Evolutionary conservation across 2,888 invertebrate genomes (phyloP), one percentile per base, ranked within the genome.

Genomic region (Scaptomyza tumidula): DNA sequence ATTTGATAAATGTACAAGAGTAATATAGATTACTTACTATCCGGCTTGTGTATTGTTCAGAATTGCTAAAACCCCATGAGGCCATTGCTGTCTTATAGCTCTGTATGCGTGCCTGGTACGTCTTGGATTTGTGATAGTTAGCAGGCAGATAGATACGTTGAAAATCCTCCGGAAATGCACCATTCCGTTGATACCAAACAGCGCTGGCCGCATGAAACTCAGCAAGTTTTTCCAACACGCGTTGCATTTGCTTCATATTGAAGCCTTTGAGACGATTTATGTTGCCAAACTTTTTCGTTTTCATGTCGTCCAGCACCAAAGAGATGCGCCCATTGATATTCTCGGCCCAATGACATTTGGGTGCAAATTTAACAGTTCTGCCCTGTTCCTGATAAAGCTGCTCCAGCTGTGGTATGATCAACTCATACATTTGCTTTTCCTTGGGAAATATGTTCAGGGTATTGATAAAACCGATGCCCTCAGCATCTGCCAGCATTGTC

Each of bases 131-230:
- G 29, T 88, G 76, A 75, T 91, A 91, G 61, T 91, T 91, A 52
- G 90, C 83, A 13, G 90, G 90, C 39, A 90, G 55, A 63, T 91
- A 90, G 4, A 76, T 87, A 6, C 89, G 86, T 29, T 90, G 82
- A 45, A 87, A 83, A 27, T 90, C 79, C 19, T 86, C 83, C 13
- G 89, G 87, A 66, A 82, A 89, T 14, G 85, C 57, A 5, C 91
- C 90, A 11, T 88, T 75, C 0, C 73, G 68, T 13, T 91, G 89
- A 4, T 86, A 74, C 63, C 88, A 81, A 6, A 91, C 85, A 0
- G 89, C 91, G 11, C 89, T 90, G 6, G 88, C 90, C 0, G 92
- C 92, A 88, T 92, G 92, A 41, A 91, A 90, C 57, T 92, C 88
- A 5, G 92, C 91, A 48, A 92, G 62, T 29, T 91, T 89, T 53